These are phyloP conservation scores for Drosophila busckii DNA, from an alignment of 1,140 invertebrate genomes.

Conservation along the genomic window DNA sequence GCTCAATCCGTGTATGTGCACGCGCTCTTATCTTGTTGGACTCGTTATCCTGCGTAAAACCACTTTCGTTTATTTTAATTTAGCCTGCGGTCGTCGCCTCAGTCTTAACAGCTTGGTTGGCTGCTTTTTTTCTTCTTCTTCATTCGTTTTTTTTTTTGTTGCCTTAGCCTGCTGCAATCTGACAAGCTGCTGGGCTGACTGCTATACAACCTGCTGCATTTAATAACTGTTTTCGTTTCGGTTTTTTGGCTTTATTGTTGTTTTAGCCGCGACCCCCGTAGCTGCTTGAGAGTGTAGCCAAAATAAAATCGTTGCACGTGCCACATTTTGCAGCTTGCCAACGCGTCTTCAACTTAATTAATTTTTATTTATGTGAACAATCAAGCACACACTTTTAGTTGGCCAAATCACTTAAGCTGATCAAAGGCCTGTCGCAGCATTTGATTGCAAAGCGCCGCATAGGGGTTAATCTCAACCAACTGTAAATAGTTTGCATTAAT, in stretches of 20 bases:
- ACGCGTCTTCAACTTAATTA: slow-evolving; percentile 65
- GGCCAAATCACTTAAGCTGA: slow-evolving; percentile 50
- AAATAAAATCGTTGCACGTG: slow-evolving; percentile 64
- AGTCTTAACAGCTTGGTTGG: neutral
- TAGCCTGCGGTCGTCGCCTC: slow-evolving; percentile 50
- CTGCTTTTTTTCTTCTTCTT: too few species aligned
- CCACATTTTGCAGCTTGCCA: slow-evolving; percentile 71
- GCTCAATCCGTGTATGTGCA: slow-evolving; percentile 10
- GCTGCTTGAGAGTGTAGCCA: too few species aligned
- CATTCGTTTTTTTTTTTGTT: too few species aligned
- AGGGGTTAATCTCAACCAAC: slow-evolving; percentile 89
- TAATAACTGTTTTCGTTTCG: slow-evolving; percentile 77
- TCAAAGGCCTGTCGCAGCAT: slow-evolving; percentile 86
- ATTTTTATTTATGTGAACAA: slow-evolving; percentile 72
- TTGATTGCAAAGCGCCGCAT: slow-evolving; percentile 94
- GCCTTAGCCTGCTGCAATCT: slow-evolving; percentile 65
- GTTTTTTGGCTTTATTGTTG: slow-evolving; percentile 59
- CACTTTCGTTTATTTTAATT: slow-evolving; percentile 78
- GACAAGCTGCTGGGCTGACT: slow-evolving; percentile 35
- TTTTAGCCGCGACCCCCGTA: slow-evolving; percentile 34
- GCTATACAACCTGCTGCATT: slow-evolving; percentile 65
- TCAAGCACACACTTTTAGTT: slow-evolving; percentile 34
- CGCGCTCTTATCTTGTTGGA: neutral
- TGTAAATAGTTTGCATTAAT: slow-evolving; percentile 60
- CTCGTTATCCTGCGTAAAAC: slow-evolving; percentile 57